Base-by-base conservation (phyloP, 2,113 vertebrate species). In the Petroica traversi region DNA sequence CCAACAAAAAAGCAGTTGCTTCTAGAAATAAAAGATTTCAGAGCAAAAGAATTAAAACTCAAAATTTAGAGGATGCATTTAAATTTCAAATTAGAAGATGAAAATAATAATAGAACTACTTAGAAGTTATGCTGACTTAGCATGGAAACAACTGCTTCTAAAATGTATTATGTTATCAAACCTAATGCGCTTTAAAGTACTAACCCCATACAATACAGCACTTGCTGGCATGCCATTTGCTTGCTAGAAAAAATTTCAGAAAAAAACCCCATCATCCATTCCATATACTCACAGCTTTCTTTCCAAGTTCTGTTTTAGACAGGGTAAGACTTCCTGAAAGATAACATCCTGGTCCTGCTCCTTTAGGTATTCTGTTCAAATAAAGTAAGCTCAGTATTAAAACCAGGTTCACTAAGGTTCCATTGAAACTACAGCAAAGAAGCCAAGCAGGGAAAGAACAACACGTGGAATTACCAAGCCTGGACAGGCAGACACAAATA, bases 281-380 rank as follows among this genome's bases (percentile, higher is more conserved):
- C 46, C 23, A 64, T 75, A 92, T 97, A 99, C 99, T 99, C 97
- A 99, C 99, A 97, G 99, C 99, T 99, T 99, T 99, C 98, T 99
- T 99, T 94, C 99, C 99, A 95, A 98, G 99, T 91, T 99, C 99
- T 80, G 98, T 99, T 98, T 99, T 99, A 64, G 99, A 98, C 58
- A 99, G 94, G 8, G 99, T 98, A 61, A 99, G 97, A 69, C 99
- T 99, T 91, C 99, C 99, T 85, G 98, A 97, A 75, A 99, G 98
- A 40, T 99, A 99, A 85, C 99, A 99, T 45, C 99, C 99, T 49
- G 99, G 99, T 97, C 98, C 98, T 33, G 99, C 98, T 61, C 99
- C 99, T 96, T 99, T 99, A 68, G 99, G 99, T 93, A 99, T 98
- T 98, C 99, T 98, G 93, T 66, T 77, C 57, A 93, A 74, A 95